Percentiles rank a stretch among this genome's conserved stretches.
These are phyloP conservation scores for Podiceps cristatus DNA, from an alignment of 2,113 vertebrate species.

Conservation along the genomic window DNA sequence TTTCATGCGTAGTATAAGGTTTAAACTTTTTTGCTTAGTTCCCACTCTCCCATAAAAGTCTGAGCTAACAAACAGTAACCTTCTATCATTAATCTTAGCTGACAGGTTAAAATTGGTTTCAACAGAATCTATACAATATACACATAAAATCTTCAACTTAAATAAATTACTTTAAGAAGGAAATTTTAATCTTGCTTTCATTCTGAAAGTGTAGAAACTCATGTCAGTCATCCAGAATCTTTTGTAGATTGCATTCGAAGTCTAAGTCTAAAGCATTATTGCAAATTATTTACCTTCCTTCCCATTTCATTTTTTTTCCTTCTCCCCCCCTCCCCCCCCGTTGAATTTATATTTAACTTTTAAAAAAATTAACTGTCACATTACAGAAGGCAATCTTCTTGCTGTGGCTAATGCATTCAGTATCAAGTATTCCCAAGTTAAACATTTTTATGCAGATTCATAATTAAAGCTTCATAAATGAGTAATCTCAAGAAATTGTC, in stretches of 20 bases:
- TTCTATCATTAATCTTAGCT: background rate
- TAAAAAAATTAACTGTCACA: background rate
- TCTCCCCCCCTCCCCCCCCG: too few relatives aligned
- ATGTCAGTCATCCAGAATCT: background rate
- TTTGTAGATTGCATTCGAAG: background rate
- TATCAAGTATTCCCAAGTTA: background rate
- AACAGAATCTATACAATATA: background rate
- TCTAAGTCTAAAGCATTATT: background rate
- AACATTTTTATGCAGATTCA: slow-evolving; percentile 34
- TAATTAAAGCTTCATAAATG: slow-evolving; percentile 21
- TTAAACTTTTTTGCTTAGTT: background rate
- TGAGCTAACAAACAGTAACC: background rate
- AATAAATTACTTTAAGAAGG: background rate
- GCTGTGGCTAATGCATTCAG: background rate
- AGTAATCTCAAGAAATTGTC: slow-evolving; percentile 20
- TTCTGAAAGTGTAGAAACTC: background rate
- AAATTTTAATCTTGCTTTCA: background rate
- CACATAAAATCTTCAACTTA: background rate
- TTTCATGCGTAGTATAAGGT: background rate
- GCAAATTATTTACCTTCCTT: background rate
- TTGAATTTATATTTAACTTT: slow-evolving; percentile 19
- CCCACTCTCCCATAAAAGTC: background rate
- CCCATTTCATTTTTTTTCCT: background rate
- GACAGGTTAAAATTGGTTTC: background rate
- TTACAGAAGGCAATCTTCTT: slow-evolving; percentile 4